Evolutionary conservation across 1,140 invertebrate genomes (phyloP).

Genomic region (Danaus melanippus): DNA sequence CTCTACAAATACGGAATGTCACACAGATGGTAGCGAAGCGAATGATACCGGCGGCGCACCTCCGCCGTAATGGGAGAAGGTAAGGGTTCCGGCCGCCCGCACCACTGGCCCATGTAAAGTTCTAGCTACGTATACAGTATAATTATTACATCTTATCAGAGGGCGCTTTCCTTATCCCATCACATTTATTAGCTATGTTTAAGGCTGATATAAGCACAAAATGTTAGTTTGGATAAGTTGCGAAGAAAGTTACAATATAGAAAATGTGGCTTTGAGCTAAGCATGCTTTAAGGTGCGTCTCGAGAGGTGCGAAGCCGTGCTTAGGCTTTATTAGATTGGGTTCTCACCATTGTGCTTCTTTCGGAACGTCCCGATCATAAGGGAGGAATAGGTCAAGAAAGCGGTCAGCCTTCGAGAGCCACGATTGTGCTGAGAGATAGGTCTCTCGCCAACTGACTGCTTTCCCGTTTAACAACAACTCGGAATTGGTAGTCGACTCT

Average conservation of each 20-base stretch:
- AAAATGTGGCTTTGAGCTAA: slow-evolving; percentile 33
- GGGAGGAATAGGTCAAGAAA: slow-evolving; percentile 40
- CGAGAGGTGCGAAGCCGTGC: slow-evolving; percentile 64
- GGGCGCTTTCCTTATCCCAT: slow-evolving; percentile 79
- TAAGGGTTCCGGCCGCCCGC: slow-evolving; percentile 70
- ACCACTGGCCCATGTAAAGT: slow-evolving; percentile 43
- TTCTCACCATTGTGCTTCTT: slow-evolving; percentile 64
- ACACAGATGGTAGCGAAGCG: slow-evolving; percentile 59
- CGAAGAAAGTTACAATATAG: slow-evolving; percentile 54
- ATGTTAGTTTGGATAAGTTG: slow-evolving; percentile 55
- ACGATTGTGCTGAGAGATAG: slow-evolving; percentile 21
- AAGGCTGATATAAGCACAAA: slow-evolving; percentile 62
- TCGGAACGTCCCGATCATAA: slow-evolving; percentile 50
- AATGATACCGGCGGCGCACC: slow-evolving; percentile 61
- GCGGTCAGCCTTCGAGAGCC: slow-evolving; percentile 38
- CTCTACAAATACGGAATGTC: slow-evolving; percentile 45
- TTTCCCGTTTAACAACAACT: slow-evolving; percentile 46
- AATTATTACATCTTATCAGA: slow-evolving; percentile 45
- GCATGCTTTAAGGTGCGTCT: slow-evolving; percentile 60
- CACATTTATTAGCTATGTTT: slow-evolving; percentile 64
- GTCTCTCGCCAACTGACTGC: slow-evolving; percentile 40
- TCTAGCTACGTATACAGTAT: slow-evolving; percentile 45
- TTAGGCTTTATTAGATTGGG: slow-evolving; percentile 54
- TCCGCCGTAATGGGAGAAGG: slow-evolving; percentile 76
- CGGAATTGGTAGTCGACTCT: slow-evolving; percentile 62